Conservation (phyloP, 2,888 invertebrate species). For the Melanostoma scalare region DNA sequence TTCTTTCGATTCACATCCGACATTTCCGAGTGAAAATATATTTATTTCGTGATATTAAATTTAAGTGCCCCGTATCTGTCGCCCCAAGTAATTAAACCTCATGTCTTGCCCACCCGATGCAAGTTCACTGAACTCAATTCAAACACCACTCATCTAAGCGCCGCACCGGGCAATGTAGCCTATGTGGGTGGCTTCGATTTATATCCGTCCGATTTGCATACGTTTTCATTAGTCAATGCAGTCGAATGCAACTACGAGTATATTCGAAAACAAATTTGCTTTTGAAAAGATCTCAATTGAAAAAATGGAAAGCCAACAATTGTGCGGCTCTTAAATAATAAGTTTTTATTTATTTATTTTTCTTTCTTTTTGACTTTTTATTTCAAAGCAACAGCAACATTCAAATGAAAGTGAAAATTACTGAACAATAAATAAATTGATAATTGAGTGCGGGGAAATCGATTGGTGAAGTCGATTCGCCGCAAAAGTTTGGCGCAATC, state of each 20-base stretch:
- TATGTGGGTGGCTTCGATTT: constrained; percentile 17
- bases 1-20: too few species aligned
- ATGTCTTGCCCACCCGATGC: background rate
- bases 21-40: too few species aligned
- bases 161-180: background rate
- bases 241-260: background rate
- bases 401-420: constrained; percentile 60
- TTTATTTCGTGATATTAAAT: too few species aligned
- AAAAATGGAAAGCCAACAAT: constrained; percentile 36
- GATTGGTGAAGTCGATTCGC: constrained; percentile 2
- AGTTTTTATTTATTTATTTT: background rate
- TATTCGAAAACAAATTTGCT: constrained; percentile 17
- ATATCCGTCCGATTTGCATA: constrained; percentile 13
- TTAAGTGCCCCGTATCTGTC: constrained; percentile 10
- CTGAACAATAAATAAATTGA: constrained; percentile 39
- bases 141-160: constrained; percentile 1
- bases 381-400: background rate
- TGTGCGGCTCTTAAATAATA: background rate
- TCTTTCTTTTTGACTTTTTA: too few species aligned
- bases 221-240: constrained; percentile 23
- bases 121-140: constrained; percentile 18
- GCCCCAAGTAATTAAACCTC: constrained; percentile 9
- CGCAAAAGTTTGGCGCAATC: constrained; percentile 14
- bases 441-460: constrained; percentile 52
- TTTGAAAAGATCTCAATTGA: constrained; percentile 2